Conservation (phyloP, 2,888 invertebrate species). For the Pristionchus japonicus region DNA sequence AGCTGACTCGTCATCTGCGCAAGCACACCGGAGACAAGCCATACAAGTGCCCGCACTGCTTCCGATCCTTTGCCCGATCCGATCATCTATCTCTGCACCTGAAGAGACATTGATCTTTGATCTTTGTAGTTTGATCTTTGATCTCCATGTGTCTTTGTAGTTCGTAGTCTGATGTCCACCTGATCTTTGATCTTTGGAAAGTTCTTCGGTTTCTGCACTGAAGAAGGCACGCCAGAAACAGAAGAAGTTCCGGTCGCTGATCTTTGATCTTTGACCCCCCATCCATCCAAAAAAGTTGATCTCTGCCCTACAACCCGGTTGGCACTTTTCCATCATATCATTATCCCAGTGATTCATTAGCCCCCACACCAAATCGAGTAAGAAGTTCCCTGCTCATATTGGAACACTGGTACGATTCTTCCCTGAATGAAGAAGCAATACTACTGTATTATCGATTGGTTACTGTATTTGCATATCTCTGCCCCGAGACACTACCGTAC, state of each 20-base stretch:
- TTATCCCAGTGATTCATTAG: neutral
- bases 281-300: neutral
- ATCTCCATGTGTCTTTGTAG: no score
- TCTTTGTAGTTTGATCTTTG: slow-evolving; percentile 11
- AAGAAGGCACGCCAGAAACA: neutral
- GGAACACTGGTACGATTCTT: slow-evolving; percentile 39
- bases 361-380: neutral
- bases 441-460: neutral
- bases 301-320: neutral
- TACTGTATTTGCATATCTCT: neutral
- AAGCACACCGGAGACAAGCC: slow-evolving; percentile 81
- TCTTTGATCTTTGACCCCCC: neutral
- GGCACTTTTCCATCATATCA: neutral
- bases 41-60: slow-evolving; percentile 82
- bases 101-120: slow-evolving; percentile 57
- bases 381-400: slow-evolving; percentile 13
- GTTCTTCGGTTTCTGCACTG: neutral
- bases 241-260: neutral
- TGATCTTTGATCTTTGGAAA: neutral
- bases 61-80: slow-evolving; percentile 81
- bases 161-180: no score
- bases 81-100: slow-evolving; percentile 79
- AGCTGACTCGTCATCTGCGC: slow-evolving; percentile 70
- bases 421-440: slow-evolving; percentile 6
- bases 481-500: slow-evolving; percentile 2